Evolutionary conservation across 2,888 invertebrate species (phyloP), one percentile per base, ranked within the genome.

Genomic region (Neoaliturus tenellus): DNA sequence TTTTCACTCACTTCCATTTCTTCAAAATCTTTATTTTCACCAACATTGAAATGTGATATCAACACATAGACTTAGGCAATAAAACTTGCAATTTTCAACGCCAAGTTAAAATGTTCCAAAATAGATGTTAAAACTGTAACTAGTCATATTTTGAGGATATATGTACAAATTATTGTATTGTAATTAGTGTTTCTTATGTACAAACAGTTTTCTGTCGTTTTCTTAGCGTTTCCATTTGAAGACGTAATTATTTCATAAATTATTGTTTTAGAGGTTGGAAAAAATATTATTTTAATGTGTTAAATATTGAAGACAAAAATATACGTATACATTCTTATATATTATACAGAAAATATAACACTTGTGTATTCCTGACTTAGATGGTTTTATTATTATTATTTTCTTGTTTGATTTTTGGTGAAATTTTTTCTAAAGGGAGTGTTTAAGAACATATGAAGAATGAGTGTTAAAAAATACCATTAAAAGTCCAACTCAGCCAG

Each of bases 141-240:
- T 75, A 75, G 75, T 75, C 75, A 75, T 75, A 39, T 75, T 75
- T 75, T 71, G 35, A 75, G 28, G 28, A 75, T 75, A 25, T 44
- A 75, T 75, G 75, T 75, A 75, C 75, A 75, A 75, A 75, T 69
- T 75, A 44, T 75, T 75, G 75, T 75, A 44, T 75, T 75, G 75
- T 75, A 75, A 75, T 75, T 75, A 75, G 44, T 44, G 6, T 75
- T 75, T 69, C 69, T 75, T 75, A 31, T 75, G 75, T 75, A 75
- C 39, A 62, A 62, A 62, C 14, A 6, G 31, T 62, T 62, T 28
- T 51, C 20, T 62, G 25, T 62, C 31, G 14, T 62, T 62, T 25
- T 28, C 62, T 28, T 62, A 28, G 8, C n/a, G n/a, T 62, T 62
- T 31, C 62, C 1, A 31, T 20, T 8, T 62, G 51, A 62, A 31